phyloP scores from a whole-genome alignment of 2,888 invertebrate genomes.

The Polymixis flavicincta region DNA sequence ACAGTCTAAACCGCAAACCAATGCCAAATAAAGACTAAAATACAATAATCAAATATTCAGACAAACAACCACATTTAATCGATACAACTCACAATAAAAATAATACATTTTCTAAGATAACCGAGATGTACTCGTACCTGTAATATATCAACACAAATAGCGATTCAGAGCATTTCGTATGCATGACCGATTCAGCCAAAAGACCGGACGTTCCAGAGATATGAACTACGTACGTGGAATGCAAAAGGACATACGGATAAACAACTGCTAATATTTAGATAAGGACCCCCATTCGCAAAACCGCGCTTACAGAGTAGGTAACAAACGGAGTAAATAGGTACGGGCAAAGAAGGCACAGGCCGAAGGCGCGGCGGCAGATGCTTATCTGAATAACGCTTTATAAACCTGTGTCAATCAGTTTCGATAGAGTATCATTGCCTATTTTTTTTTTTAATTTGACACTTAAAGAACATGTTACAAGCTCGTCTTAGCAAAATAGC shows the following conservation, averaged over 20 bases:
- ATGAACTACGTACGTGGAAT: slow-evolving; percentile 77
- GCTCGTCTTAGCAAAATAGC: no score
- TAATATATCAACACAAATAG: slow-evolving; percentile 64
- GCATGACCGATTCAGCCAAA: slow-evolving; percentile 77
- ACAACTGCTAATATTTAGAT: slow-evolving; percentile 85
- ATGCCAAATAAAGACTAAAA: background rate
- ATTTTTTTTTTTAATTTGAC: no score
- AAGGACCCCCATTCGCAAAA: slow-evolving; percentile 76
- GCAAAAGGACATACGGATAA: slow-evolving; percentile 80
- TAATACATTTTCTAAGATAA: slow-evolving; percentile 37
- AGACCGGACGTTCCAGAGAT: slow-evolving; percentile 78
- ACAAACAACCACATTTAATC: slow-evolving; percentile 22
- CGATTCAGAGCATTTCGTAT: slow-evolving; percentile 73
- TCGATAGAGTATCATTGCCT: background rate
- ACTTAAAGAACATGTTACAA: no score
- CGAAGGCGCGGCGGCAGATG: no score
- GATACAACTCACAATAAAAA: slow-evolving; percentile 33
- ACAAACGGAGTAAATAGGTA: slow-evolving; percentile 19
- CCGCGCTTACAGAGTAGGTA: slow-evolving; percentile 17
- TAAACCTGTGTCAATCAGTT: background rate
- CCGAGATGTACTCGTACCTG: slow-evolving; percentile 62
- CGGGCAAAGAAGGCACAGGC: background rate
- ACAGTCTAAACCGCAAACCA: background rate
- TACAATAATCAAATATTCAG: slow-evolving; percentile 4
- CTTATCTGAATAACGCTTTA: background rate